A percentile compares a stretch with the other conserved stretches of the same genome.
These are phyloP conservation scores for Stenodema calcarata DNA, from an alignment of 2,888 invertebrate genomes.

Conservation along the genomic window DNA sequence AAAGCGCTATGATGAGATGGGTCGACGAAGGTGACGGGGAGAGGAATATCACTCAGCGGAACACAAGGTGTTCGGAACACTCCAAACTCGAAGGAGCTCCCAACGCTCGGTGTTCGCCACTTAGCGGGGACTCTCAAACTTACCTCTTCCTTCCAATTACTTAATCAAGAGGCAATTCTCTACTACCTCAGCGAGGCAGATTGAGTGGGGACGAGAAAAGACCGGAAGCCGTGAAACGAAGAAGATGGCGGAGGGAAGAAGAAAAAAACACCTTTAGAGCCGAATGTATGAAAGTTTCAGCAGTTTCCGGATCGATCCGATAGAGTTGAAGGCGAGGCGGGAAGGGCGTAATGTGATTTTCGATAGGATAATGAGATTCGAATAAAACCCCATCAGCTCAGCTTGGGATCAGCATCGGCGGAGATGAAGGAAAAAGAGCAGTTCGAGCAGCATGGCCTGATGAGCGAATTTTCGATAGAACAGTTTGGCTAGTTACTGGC, in stretches of 20 bases:
- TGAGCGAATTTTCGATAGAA: no score
- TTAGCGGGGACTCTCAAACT: slow-evolving; percentile 3
- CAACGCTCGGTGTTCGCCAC: not conserved
- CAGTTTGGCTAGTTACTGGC: no score
- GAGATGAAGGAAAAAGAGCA: not conserved
- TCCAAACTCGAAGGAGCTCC: not conserved
- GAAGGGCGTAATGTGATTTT: not conserved
- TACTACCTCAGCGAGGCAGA: not conserved
- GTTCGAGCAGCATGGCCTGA: no score
- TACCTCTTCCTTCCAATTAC: slow-evolving; percentile 5
- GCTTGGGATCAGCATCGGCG: not conserved
- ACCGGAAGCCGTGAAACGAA: no score
- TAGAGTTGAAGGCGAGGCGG: not conserved
- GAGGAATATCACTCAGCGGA: slow-evolving; percentile 2
- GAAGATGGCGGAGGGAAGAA: not conserved
- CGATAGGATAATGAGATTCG: not conserved
- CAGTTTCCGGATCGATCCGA: not conserved
- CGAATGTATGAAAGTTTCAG: not conserved
- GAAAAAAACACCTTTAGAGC: not conserved
- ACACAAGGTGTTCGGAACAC: slow-evolving; percentile 7
- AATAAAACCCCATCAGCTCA: not conserved
- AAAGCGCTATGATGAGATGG: not conserved
- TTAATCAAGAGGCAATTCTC: slow-evolving; percentile 28
- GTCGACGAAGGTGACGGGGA: not conserved
- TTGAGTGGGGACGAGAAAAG: not conserved